Evolutionary conservation across 2,797 vertebrate genomes (phyloP).

Genomic region (Melanotaenia nigrans): DNA sequence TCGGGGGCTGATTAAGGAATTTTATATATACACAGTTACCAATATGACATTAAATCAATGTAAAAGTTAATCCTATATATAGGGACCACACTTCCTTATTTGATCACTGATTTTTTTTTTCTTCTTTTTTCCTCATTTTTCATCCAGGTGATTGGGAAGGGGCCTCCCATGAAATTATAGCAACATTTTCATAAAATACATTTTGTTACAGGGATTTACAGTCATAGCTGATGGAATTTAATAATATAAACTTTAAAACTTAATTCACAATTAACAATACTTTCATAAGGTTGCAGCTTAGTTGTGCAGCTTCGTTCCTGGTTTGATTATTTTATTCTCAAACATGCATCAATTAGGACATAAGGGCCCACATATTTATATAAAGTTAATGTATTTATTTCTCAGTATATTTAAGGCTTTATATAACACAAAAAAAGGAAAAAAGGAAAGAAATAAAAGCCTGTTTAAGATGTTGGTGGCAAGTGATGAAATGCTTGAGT

Average conservation of each 20-base stretch:
- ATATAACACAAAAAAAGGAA: conserved; percentile 54
- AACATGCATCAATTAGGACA: conserved; percentile 68
- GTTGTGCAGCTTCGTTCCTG: conserved; percentile 75
- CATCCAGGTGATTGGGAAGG: conserved; percentile 59
- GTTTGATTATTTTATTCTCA: conserved; percentile 61
- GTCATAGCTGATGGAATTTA: conserved; percentile 57
- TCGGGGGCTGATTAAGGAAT: conserved; percentile 67
- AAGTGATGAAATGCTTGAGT: conserved; percentile 38
- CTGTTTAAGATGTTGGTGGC: conserved; percentile 61
- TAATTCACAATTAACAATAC: conserved; percentile 50
- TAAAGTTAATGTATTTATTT: conserved; percentile 83
- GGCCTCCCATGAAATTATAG: conserved; percentile 70
- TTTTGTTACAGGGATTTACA: conserved; percentile 64
- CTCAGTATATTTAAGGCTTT: conserved; percentile 78
- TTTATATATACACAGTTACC: conserved; percentile 68
- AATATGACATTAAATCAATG: conserved; percentile 71
- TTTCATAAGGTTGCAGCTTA: conserved; percentile 46
- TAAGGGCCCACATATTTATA: conserved; percentile 79
- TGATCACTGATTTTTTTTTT: conserved; percentile 65
- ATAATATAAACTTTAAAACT: conserved; percentile 58
- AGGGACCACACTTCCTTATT: conserved; percentile 83
- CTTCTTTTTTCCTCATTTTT: conserved; percentile 19
- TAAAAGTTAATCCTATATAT: conserved; percentile 74
- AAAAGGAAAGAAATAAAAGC: conserved; percentile 50
- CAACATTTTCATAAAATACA: conserved; percentile 66